These are phyloP conservation scores for Podarcis cretensis DNA, from an alignment of 2,113 vertebrate species.

Conservation along the genomic window DNA sequence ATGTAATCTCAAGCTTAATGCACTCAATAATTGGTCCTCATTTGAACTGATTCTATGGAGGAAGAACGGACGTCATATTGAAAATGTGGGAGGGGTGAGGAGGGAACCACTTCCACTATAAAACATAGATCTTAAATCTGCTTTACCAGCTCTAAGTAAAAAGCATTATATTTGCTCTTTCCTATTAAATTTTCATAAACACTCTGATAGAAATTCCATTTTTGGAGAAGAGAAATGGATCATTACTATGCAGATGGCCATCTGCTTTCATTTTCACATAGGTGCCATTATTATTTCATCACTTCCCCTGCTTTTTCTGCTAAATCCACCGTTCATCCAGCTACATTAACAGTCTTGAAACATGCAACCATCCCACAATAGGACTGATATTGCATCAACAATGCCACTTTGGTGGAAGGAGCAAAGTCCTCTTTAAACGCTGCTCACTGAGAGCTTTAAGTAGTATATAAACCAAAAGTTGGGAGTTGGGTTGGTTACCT, in stretches of 20 bases:
- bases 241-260: conserved; percentile 39
- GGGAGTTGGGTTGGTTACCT: not conserved
- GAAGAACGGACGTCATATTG: not conserved
- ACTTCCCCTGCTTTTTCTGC: conserved; percentile 2
- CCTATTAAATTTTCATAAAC: conserved; percentile 49
- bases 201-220: conserved; percentile 47
- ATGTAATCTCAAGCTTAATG: not conserved
- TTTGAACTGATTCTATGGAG: not conserved
- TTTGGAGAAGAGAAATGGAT: conserved; percentile 19
- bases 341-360: conserved; percentile 32
- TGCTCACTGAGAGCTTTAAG: conserved; percentile 39
- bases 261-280: conserved; percentile 56
- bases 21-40: not conserved
- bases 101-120: not conserved
- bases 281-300: conserved; percentile 34
- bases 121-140: not conserved
- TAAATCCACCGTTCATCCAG: conserved; percentile 42
- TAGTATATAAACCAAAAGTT: conserved; percentile 33
- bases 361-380: not conserved
- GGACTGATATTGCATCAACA: not conserved
- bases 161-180: conserved; percentile 36
- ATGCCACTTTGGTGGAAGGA: conserved; percentile 27
- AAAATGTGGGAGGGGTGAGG: not conserved
- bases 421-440: conserved; percentile 6
- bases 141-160: conserved; percentile 51